phyloP scores from a whole-genome alignment of 2,797 vertebrate species.

The Synanceia verrucosa region DNA sequence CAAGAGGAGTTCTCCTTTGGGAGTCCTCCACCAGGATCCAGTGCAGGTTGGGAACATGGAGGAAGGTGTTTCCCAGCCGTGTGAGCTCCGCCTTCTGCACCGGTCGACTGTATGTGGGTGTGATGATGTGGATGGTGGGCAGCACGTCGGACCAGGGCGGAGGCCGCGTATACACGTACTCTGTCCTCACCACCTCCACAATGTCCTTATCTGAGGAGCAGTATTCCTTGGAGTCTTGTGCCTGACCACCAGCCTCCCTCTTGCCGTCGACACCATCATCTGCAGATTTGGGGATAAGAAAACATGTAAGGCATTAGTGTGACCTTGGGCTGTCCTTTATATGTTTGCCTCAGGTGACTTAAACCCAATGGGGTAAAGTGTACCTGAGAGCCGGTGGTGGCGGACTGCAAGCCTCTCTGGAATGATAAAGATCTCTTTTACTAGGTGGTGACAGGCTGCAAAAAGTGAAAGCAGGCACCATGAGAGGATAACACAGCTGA shows the following conservation, averaged over 20 bases:
- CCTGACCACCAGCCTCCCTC: slow-evolving; percentile 83
- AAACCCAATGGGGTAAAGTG: slow-evolving; percentile 79
- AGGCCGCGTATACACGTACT: slow-evolving; percentile 95
- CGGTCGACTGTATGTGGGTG: slow-evolving; percentile 95
- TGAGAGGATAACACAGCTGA: slow-evolving; percentile 80
- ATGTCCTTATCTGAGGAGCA: slow-evolving; percentile 97
- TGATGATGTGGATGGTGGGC: slow-evolving; percentile 96
- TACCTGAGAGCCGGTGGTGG: slow-evolving; percentile 87
- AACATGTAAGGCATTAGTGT: slow-evolving; percentile 79
- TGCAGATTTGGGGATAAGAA: slow-evolving; percentile 78
- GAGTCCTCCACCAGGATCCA: slow-evolving; percentile 98
- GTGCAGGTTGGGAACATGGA: slow-evolving; percentile 96
- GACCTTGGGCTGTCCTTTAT: slow-evolving; percentile 74
- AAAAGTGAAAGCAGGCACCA: slow-evolving; percentile 85
- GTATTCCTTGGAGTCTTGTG: slow-evolving; percentile 93
- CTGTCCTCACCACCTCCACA: slow-evolving; percentile 98
- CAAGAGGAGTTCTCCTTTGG: slow-evolving; percentile 89
- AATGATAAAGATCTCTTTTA: slow-evolving; percentile 92
- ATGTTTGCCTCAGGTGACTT: slow-evolving; percentile 80
- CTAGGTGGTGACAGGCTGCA: slow-evolving; percentile 89
- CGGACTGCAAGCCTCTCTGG: slow-evolving; percentile 86
- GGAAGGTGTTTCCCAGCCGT: slow-evolving; percentile 92
- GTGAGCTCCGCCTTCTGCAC: slow-evolving; percentile 98
- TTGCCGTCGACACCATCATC: slow-evolving; percentile 91
- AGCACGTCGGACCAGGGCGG: slow-evolving; percentile 96